Evolutionary conservation across 92 coral and sea anemone species (phyloP).

Genomic region (Porites divaricata): DNA sequence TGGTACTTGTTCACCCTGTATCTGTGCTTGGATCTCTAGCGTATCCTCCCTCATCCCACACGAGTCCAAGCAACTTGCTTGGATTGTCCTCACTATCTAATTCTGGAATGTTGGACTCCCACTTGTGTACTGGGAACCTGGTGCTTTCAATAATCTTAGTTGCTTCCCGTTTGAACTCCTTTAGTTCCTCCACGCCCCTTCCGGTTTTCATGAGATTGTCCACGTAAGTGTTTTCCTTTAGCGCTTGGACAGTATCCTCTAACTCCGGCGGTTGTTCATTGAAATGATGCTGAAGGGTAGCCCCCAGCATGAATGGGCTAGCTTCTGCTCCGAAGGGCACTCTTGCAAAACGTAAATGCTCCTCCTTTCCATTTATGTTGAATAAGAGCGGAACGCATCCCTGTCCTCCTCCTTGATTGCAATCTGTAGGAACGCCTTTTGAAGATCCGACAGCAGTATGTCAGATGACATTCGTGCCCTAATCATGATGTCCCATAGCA

Average conservation of each 20-base stretch:
- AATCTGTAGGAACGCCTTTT: slow-evolving; percentile 63
- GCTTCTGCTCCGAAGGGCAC: slow-evolving; percentile 69
- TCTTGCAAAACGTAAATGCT: slow-evolving; percentile 60
- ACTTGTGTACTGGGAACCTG: slow-evolving; percentile 58
- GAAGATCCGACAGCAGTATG: slow-evolving; percentile 51
- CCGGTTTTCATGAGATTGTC: slow-evolving; percentile 71
- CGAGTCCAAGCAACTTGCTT: no score
- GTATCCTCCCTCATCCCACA: no score
- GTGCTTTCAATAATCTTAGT: slow-evolving; percentile 32
- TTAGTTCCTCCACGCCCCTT: slow-evolving; percentile 32
- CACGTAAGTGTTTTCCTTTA: slow-evolving; percentile 48
- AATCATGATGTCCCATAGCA: slow-evolving; percentile 66
- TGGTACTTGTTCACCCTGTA: no score
- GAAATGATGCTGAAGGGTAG: slow-evolving; percentile 64
- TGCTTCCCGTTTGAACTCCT: slow-evolving; percentile 46
- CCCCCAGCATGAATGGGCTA: slow-evolving; percentile 73
- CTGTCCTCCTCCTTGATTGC: slow-evolving; percentile 46
- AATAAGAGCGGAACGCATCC: slow-evolving; percentile 61
- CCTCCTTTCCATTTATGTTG: slow-evolving; percentile 42
- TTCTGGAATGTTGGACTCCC: slow-evolving; percentile 41
- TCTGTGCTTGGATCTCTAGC: no score
- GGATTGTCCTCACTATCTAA: no score
- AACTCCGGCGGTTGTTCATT: slow-evolving; percentile 53
- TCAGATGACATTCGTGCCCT: slow-evolving; percentile 71
- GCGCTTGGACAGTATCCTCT: slow-evolving; percentile 36